Evolutionary conservation across 2,113 vertebrate species (phyloP), one percentile per base, ranked within the genome.

Genomic region (Plecturocebus donacophilus): DNA sequence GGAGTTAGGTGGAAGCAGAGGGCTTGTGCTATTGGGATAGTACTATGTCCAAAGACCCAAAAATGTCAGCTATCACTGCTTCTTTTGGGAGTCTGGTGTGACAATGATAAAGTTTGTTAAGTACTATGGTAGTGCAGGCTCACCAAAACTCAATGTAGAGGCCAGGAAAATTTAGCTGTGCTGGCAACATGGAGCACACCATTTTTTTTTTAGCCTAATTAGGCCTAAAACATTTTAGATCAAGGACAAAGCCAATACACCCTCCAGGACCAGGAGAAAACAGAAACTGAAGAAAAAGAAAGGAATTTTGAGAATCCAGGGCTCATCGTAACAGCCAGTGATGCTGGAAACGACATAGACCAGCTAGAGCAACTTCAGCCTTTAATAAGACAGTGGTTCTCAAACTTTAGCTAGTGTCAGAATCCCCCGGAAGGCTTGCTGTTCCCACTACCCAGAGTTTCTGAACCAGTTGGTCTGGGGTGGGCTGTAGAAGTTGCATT

Each of bases 21-120:
- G 5, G 6, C 47, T 52, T 42, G 13, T 16, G 17, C 12, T 42
- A 1, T 47, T 21, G 2, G 11, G 9, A n/a, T 1, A 45, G 12
- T 2, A 17, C 9, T 52, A 35, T 68, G 45, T 61, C 87, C 64
- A 94, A 75, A 64, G 13, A 56, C 30, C 42, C 73, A 52, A 68
- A 85, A 40, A 61, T 30, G 47, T 30, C 32, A 42, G 35, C 92
- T 45, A 47, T 45, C 30, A 14, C 25, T 8, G 6, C 77, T 61
- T 10, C 38, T 52, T 16, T 13, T 5, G 12, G 58, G 56, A 89
- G 30, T 52, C 42, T 58, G 58, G 20, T 23, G 14, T 23, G 49
- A 20, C 89, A 86, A 2, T 27, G 30, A 42, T 38, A 54, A 66
- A 30, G 54, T 76, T 64, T 38, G 54, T 56, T 52, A 76, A 45